These are phyloP conservation scores for Tineola bisselliella DNA, from an alignment of 2,888 invertebrate genomes.

Conservation along the genomic window DNA sequence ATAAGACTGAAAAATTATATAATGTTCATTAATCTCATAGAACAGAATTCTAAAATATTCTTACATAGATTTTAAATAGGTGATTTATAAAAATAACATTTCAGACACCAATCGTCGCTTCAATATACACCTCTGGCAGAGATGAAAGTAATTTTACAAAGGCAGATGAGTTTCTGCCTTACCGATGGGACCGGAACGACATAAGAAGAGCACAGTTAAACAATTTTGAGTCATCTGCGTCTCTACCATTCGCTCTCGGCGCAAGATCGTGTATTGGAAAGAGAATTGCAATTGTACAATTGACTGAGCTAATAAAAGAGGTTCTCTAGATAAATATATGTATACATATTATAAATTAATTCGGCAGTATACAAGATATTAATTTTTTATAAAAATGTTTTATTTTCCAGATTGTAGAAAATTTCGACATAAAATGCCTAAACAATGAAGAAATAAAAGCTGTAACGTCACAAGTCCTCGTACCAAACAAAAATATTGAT, in stretches of 20 bases:
- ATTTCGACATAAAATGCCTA: constrained; percentile 59
- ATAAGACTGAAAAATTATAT: too few species aligned
- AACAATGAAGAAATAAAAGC: constrained; percentile 56
- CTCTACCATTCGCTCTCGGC: constrained; percentile 85
- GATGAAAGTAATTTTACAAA: constrained; percentile 74
- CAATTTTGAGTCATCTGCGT: constrained; percentile 71
- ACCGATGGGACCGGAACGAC: constrained; percentile 77
- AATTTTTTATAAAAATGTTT: constrained; percentile 6
- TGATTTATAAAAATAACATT: too few species aligned
- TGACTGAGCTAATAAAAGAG: constrained; percentile 73
- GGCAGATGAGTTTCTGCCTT: constrained; percentile 76
- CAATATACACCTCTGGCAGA: constrained; percentile 85
- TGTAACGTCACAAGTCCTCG: constrained; percentile 64
- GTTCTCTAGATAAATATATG: constrained; percentile 49
- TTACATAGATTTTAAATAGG: too few species aligned
- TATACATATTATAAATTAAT: too few species aligned
- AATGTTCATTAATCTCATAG: too few species aligned
- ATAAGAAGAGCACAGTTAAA: constrained; percentile 45
- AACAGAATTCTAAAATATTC: too few species aligned
- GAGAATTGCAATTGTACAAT: constrained; percentile 81
- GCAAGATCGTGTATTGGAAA: constrained; percentile 84
- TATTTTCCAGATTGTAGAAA: constrained; percentile 60
- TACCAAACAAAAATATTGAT: constrained; percentile 61
- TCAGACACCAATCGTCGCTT: constrained; percentile 83
- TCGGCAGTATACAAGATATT: too few species aligned